phyloP scores from a whole-genome alignment of 1,140 invertebrate genomes.

The Cotesia chilonis region DNA sequence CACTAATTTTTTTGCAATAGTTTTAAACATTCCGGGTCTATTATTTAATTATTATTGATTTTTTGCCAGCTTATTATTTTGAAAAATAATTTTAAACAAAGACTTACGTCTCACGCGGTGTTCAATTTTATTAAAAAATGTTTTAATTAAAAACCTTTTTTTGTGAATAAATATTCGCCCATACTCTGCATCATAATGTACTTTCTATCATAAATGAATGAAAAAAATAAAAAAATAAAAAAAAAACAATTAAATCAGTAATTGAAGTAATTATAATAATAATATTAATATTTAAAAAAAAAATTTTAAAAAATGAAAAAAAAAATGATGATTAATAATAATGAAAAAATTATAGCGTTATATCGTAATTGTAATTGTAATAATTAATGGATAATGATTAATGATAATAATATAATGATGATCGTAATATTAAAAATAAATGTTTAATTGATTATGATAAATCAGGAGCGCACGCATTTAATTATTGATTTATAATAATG shows the following conservation, averaged over 20 bases:
- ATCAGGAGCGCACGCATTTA: constrained; percentile 59
- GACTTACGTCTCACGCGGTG: constrained; percentile 49
- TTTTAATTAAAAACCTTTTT: not conserved
- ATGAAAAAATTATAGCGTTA: constrained; percentile 60
- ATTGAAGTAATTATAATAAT: constrained; percentile 53
- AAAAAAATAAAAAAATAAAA: constrained; percentile 24
- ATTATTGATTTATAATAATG: constrained; percentile 58
- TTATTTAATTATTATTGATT: not conserved
- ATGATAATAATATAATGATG: constrained; percentile 59
- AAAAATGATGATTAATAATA: constrained; percentile 44
- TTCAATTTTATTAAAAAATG: constrained; percentile 32
- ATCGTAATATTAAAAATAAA: constrained; percentile 61
- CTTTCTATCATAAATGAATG: constrained; percentile 52
- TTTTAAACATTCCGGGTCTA: too few species aligned
- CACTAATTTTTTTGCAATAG: too few species aligned
- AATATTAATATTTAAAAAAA: constrained; percentile 50
- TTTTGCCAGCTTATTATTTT: constrained; percentile 36
- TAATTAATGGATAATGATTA: constrained; percentile 50
- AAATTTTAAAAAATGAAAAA: constrained; percentile 32
- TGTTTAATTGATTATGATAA: constrained; percentile 59
- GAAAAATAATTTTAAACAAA: constrained; percentile 43
- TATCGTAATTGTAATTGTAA: constrained; percentile 65
- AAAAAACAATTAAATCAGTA: constrained; percentile 29
- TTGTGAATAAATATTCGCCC: constrained; percentile 50
- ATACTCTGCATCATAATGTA: constrained; percentile 57